phyloP scores from a whole-genome alignment of 1,140 invertebrate genomes.

The Ips nitidus region DNA sequence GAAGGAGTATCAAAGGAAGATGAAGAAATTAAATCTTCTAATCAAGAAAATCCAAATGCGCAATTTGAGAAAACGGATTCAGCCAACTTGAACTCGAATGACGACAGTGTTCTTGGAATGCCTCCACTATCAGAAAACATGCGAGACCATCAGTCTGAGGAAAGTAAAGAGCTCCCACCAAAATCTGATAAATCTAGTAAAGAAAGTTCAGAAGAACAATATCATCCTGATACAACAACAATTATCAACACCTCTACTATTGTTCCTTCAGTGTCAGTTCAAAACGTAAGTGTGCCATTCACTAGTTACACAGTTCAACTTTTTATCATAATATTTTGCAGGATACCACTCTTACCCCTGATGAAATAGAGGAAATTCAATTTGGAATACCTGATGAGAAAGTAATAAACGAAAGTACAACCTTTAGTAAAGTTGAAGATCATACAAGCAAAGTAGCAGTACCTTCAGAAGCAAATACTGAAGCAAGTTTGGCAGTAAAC shows the following conservation, averaged over 20 bases:
- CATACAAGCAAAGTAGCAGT: no score
- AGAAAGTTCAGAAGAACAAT: neutral
- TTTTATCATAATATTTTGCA: no score
- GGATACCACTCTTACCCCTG: slow-evolving; percentile 1
- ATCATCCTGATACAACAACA: neutral
- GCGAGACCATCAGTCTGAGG: neutral
- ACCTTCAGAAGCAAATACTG: no score
- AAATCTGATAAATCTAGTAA: neutral
- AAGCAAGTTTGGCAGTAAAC: no score
- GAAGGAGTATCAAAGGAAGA: no score
- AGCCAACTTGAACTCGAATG: neutral
- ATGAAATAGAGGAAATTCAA: slow-evolving; percentile 28
- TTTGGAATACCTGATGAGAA: slow-evolving; percentile 11
- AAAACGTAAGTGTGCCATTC: no score
- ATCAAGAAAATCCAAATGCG: neutral
- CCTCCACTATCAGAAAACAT: neutral
- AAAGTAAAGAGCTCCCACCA: neutral
- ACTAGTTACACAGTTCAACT: no score
- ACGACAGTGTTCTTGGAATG: neutral
- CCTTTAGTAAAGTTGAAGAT: no score
- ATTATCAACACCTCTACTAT: neutral
- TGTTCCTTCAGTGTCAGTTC: no score
- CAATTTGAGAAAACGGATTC: neutral
- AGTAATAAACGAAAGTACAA: neutral
- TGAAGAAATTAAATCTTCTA: neutral